phyloP scores from a whole-genome alignment of 2,113 vertebrate genomes.

The Eudyptes chrysolophus region DNA sequence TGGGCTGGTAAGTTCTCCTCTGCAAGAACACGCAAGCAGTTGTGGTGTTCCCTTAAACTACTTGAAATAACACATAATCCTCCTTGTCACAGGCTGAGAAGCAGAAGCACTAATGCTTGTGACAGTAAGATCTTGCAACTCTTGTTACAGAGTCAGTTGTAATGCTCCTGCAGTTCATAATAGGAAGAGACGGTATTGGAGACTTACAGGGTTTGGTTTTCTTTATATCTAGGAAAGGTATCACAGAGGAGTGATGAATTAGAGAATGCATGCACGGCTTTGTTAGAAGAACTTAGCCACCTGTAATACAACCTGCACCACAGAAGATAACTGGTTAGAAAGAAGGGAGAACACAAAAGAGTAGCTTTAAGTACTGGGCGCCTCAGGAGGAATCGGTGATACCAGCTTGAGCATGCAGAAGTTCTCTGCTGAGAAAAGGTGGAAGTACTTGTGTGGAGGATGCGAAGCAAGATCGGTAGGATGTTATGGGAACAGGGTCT shows the following conservation, averaged over 20 bases:
- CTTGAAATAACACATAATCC: background rate
- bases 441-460: background rate
- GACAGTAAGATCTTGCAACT: background rate
- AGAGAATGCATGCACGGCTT: background rate
- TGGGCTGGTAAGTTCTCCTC: slow-evolving; percentile 87
- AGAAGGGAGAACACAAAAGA: background rate
- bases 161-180: background rate
- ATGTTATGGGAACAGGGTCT: background rate
- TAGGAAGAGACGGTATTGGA: accelerated
- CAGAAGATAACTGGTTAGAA: background rate
- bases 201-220: background rate
- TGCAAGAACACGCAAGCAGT: background rate
- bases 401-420: background rate
- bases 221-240: background rate
- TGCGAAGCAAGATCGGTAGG: background rate
- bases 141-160: background rate
- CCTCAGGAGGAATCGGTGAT: background rate
- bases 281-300: background rate
- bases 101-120: background rate
- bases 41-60: background rate
- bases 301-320: background rate
- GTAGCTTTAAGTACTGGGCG: background rate
- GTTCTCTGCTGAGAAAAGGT: background rate
- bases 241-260: background rate
- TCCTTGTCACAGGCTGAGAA: background rate